Evolutionary conservation across 1,140 invertebrate species (phyloP).

Genomic region (Drosophila takahashii): DNA sequence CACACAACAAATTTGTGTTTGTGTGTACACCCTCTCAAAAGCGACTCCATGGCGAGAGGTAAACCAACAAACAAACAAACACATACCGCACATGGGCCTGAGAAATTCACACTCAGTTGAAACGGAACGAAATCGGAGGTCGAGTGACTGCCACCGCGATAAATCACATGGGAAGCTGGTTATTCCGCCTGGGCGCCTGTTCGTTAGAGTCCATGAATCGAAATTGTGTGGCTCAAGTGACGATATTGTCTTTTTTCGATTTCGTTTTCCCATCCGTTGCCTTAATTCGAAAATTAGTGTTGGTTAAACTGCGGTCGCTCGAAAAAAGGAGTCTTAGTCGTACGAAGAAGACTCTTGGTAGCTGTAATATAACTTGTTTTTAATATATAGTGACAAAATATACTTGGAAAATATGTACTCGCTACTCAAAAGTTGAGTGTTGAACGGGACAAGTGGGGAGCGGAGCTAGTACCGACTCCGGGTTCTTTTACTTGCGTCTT

Average conservation of each 20-base stretch:
- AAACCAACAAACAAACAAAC: constrained; percentile 25
- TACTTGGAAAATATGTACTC: not conserved
- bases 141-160: constrained; percentile 65
- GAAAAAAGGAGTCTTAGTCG: not conserved
- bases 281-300: constrained; percentile 26
- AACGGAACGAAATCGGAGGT: constrained; percentile 53
- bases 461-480: constrained; percentile 31
- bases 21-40: constrained; percentile 6
- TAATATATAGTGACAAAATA: not conserved
- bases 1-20: no score
- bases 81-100: constrained; percentile 13
- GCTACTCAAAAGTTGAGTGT: constrained; percentile 18
- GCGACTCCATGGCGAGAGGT: constrained; percentile 50
- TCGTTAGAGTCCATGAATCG: constrained; percentile 84
- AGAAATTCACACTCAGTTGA: constrained; percentile 66
- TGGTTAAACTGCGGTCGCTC: constrained; percentile 15
- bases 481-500: constrained; percentile 21
- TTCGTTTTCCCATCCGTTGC: constrained; percentile 13
- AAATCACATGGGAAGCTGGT: constrained; percentile 47
- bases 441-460: not conserved
- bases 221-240: constrained; percentile 72
- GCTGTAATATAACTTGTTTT: constrained; percentile 2
- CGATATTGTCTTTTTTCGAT: constrained; percentile 27
- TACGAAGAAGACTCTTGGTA: not conserved
- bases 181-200: constrained; percentile 58